Percentiles rank a stretch among this genome's conserved stretches.
Evolutionary conservation across 37 sponge, comb jelly and placozoan species (phyloP).

Genomic region (Halisarca cf. caerulea): DNA sequence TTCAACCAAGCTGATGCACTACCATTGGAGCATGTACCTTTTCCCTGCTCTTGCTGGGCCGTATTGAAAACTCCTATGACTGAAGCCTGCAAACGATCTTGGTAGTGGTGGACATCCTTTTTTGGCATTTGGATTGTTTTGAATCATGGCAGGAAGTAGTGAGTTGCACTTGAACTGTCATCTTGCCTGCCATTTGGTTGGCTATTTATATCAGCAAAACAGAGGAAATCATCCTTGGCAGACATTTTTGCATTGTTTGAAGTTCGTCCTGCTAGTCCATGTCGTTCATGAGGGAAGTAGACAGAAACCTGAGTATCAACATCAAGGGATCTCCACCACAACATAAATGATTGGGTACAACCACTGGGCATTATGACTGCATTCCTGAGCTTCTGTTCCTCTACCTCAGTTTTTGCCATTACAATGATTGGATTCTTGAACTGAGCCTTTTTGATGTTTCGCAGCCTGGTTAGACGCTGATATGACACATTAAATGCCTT

Average conservation of each 20-base stretch:
- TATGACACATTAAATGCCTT: conserved; percentile 19
- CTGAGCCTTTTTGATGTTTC: conserved; percentile 17
- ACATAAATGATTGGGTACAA: neutral
- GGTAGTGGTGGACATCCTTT: neutral
- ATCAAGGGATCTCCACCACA: neutral
- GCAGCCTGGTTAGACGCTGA: conserved; percentile 32
- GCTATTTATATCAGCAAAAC: too few species aligned
- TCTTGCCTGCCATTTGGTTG: too few species aligned
- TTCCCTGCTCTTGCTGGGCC: conserved; percentile 11
- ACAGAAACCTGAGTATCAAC: neutral
- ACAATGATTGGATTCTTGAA: neutral
- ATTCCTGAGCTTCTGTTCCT: conserved; percentile 5
- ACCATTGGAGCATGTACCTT: conserved; percentile 17
- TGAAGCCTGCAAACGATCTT: neutral
- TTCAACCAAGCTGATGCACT: conserved; percentile 25
- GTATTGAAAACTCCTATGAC: conserved; percentile 28
- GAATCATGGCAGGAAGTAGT: neutral
- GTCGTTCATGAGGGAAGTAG: neutral
- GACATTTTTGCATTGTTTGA: neutral
- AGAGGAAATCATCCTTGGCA: too few species aligned
- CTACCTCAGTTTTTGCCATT: neutral
- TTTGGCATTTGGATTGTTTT: neutral
- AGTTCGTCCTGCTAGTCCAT: neutral
- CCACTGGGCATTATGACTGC: neutral
- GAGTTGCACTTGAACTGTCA: neutral